These are phyloP conservation scores for Neomicropteryx cornuta DNA, from an alignment of 1,140 invertebrate species.

Conservation along the genomic window DNA sequence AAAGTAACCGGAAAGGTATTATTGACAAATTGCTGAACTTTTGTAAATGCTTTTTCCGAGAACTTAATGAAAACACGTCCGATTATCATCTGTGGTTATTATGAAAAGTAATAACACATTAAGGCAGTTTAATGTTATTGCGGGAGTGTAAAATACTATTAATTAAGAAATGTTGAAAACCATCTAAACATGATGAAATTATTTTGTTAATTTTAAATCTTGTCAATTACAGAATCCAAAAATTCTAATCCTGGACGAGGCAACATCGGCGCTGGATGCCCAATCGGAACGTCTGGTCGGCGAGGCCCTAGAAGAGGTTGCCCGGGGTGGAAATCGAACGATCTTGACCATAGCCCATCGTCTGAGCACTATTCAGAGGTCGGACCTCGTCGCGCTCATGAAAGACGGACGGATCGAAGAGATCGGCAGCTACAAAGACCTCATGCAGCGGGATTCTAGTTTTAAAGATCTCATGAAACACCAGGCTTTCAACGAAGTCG, in stretches of 20 bases:
- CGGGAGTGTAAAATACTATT: too few relatives aligned
- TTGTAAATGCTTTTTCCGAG: too few relatives aligned
- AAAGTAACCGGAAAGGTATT: too few relatives aligned
- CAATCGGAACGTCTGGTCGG: conserved; percentile 84
- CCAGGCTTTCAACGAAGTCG: conserved; percentile 48
- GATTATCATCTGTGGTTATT: too few relatives aligned
- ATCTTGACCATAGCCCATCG: conserved; percentile 89
- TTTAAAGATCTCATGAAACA: conserved; percentile 56
- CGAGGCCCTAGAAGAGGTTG: conserved; percentile 71
- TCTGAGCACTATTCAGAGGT: conserved; percentile 84
- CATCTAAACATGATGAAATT: background rate
- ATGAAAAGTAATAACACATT: too few relatives aligned
- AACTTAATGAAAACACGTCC: too few relatives aligned
- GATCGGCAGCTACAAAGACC: conserved; percentile 63
- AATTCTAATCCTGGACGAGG: conserved; percentile 79
- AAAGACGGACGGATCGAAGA: conserved; percentile 74
- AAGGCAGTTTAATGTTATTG: too few relatives aligned
- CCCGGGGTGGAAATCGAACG: conserved; percentile 62
- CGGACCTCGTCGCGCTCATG: conserved; percentile 83
- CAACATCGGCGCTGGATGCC: conserved; percentile 84
- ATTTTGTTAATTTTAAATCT: background rate
- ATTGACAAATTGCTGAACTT: too few relatives aligned
- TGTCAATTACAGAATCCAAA: conserved; percentile 56
- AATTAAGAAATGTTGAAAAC: too few relatives aligned
- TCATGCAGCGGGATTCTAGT: conserved; percentile 47